Percentiles rank a stretch among this genome's conserved stretches.
Conservation (phyloP, 2,888 invertebrate genomes). For the Charanyca ferruginea region DNA sequence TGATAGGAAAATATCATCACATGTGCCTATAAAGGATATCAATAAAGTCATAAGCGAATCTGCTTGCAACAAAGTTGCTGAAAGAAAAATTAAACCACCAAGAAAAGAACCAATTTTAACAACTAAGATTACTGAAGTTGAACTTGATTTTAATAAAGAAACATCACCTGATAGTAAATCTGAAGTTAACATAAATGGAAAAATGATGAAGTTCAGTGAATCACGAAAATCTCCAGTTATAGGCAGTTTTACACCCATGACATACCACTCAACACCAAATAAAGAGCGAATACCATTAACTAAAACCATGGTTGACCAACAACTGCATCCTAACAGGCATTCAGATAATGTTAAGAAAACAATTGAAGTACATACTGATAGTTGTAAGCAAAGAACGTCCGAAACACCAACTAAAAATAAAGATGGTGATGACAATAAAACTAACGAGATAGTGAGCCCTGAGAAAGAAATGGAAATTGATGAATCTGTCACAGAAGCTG, state of each 20-base stretch:
- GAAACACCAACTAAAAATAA: slow-evolving; percentile 67
- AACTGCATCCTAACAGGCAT: slow-evolving; percentile 85
- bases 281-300: slow-evolving; percentile 87
- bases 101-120: slow-evolving; percentile 69
- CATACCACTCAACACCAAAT: slow-evolving; percentile 87
- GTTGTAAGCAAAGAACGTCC: slow-evolving; percentile 72
- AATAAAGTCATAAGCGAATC: slow-evolving; percentile 77
- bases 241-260: slow-evolving; percentile 84
- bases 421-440: slow-evolving; percentile 53
- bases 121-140: slow-evolving; percentile 61
- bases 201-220: slow-evolving; percentile 84
- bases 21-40: slow-evolving; percentile 80
- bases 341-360: slow-evolving; percentile 87
- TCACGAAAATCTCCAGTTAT: slow-evolving; percentile 85
- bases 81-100: slow-evolving; percentile 69
- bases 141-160: slow-evolving; percentile 72
- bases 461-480: slow-evolving; percentile 47
- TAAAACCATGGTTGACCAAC: slow-evolving; percentile 87
- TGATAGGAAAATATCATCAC: slow-evolving; percentile 73
- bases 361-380: slow-evolving; percentile 87
- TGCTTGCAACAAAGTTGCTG: slow-evolving; percentile 72
- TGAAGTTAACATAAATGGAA: slow-evolving; percentile 82
- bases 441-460: slow-evolving; percentile 30
- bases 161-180: slow-evolving; percentile 72
- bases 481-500: slow-evolving; percentile 23